Conservation (phyloP, 2,888 invertebrate genomes). For the Busseola fusca region DNA sequence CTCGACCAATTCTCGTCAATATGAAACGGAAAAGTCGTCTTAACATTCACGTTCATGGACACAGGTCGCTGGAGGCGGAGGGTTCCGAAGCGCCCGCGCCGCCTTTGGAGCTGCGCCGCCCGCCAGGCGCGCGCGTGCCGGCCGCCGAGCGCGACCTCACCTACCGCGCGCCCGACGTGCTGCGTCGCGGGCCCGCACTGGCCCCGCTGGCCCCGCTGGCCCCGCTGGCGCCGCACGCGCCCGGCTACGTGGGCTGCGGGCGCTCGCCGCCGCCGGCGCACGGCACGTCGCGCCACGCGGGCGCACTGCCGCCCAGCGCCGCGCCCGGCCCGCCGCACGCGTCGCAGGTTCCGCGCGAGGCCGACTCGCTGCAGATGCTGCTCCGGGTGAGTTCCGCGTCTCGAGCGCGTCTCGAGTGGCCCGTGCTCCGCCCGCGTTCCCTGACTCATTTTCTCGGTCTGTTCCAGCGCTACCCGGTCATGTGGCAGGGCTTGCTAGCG, state of each 20-base stretch:
- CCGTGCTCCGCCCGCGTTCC: background rate
- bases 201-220: constrained; percentile 72
- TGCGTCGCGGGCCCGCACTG: constrained; percentile 41
- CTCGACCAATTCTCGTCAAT: background rate
- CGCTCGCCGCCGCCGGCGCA: constrained; percentile 69
- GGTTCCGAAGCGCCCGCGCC: constrained; percentile 91
- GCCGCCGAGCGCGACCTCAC: constrained; percentile 74
- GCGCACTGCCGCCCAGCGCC: constrained; percentile 52
- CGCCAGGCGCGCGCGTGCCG: constrained; percentile 90
- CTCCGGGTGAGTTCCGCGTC: constrained; percentile 88
- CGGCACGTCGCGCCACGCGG: constrained; percentile 43
- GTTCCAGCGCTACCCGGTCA: constrained; percentile 96
- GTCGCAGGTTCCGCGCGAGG: constrained; percentile 92
- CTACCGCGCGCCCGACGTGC: constrained; percentile 79
- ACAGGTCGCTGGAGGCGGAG: constrained; percentile 88
- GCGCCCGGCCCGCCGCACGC: constrained; percentile 89
- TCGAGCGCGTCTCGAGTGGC: too few species aligned
- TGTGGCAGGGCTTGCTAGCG: constrained; percentile 99
- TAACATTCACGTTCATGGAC: constrained; percentile 2
- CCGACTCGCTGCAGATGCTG: constrained; percentile 94
- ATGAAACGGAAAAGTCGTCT: background rate
- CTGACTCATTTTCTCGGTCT: constrained; percentile 12
- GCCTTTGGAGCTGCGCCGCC: constrained; percentile 92
- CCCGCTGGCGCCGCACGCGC: constrained; percentile 78
- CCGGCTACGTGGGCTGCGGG: constrained; percentile 25